Evolutionary conservation across 2,113 vertebrate species (phyloP).

Genomic region (Cinclus cinclus): DNA sequence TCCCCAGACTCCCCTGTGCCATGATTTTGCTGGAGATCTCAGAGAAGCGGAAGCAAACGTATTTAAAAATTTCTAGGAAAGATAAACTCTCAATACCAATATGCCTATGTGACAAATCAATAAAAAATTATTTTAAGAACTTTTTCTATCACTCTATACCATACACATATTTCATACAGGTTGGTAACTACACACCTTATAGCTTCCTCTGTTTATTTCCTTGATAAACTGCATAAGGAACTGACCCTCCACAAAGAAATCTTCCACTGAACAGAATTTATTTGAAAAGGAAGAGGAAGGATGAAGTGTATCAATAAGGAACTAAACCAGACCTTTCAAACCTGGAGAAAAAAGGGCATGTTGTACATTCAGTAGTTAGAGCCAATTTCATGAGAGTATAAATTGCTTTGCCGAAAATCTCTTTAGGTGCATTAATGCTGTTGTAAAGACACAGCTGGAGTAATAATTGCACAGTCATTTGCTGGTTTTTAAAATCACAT

Average conservation of each 20-base stretch:
- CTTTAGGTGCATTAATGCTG: constrained; percentile 55
- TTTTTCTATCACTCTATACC: background rate
- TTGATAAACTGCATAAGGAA: constrained; percentile 14
- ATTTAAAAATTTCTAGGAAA: background rate
- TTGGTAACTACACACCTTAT: background rate
- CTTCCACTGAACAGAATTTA: background rate
- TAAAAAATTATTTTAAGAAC: background rate
- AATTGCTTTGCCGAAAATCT: constrained; percentile 68
- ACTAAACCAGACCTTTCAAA: constrained; percentile 3
- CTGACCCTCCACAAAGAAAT: constrained; percentile 24
- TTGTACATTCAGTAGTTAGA: constrained; percentile 32
- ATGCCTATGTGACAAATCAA: background rate
- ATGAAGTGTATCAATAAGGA: constrained; percentile 10
- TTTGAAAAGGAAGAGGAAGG: constrained; percentile 2
- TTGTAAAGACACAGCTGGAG: constrained; percentile 1
- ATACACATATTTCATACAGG: background rate
- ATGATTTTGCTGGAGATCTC: background rate
- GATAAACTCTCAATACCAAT: background rate
- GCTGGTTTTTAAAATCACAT: constrained; percentile 72
- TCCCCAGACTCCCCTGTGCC: background rate
- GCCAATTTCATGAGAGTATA: constrained; percentile 34
- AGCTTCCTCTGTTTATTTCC: constrained; percentile 42
- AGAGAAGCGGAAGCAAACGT: background rate
- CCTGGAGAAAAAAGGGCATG: background rate
- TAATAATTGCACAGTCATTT: constrained; percentile 65